Percentiles rank a stretch among this genome's conserved stretches.
phyloP scores from a whole-genome alignment of 2,797 vertebrate species.

The Cyprinella venusta region DNA sequence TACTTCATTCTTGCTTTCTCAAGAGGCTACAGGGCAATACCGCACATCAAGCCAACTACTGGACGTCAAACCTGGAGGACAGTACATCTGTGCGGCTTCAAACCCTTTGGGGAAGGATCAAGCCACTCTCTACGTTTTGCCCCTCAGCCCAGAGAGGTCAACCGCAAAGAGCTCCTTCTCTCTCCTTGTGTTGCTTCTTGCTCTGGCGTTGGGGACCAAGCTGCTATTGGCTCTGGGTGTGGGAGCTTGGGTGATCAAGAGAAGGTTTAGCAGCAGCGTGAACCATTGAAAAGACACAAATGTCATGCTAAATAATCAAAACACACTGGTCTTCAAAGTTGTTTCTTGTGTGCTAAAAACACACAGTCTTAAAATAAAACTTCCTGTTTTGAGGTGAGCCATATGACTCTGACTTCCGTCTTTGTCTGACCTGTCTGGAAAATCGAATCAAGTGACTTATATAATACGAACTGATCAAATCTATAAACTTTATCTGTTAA shows the following conservation, averaged over 20 bases:
- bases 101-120: slow-evolving; percentile 87
- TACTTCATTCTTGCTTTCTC: slow-evolving; percentile 34
- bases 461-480: neutral
- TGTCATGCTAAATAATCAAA: neutral
- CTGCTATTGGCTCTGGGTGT: slow-evolving; percentile 64
- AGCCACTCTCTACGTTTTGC: slow-evolving; percentile 83
- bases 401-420: slow-evolving; percentile 30
- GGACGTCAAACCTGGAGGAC: slow-evolving; percentile 78
- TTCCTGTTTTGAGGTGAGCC: slow-evolving; percentile 40
- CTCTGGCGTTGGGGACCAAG: slow-evolving; percentile 19
- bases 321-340: neutral
- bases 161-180: slow-evolving; percentile 16
- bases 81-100: slow-evolving; percentile 87
- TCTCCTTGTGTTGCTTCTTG: slow-evolving; percentile 67
- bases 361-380: slow-evolving; percentile 26
- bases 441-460: neutral
- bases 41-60: slow-evolving; percentile 80
- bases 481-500: neutral
- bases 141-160: neutral
- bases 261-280: slow-evolving; percentile 49
- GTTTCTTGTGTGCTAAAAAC: slow-evolving; percentile 7
- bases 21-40: slow-evolving; percentile 62
- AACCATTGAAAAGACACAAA: slow-evolving; percentile 18
- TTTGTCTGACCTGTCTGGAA: neutral
- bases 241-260: slow-evolving; percentile 67